These are phyloP conservation scores for Macroteleia sp. DNA, from an alignment of 2,888 invertebrate genomes.

Conservation along the genomic window DNA sequence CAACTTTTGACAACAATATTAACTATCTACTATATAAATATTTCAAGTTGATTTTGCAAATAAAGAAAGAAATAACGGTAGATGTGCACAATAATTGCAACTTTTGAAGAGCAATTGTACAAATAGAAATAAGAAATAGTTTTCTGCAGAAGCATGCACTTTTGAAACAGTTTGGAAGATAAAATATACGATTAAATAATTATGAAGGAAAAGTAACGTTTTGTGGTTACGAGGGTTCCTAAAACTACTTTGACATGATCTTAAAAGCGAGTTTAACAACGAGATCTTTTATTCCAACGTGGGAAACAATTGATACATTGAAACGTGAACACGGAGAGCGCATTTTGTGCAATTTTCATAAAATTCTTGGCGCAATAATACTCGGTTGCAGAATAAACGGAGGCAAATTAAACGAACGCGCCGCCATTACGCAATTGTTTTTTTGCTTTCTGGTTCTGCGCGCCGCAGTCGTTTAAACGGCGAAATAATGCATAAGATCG, in stretches of 20 bases:
- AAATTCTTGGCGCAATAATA: conserved; percentile 59
- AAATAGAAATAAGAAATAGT: too few relatives aligned
- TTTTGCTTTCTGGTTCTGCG: conserved; percentile 39
- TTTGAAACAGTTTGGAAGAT: too few relatives aligned
- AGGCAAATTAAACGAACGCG: conserved; percentile 54
- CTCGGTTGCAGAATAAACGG: conserved; percentile 51
- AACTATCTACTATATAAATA: too few relatives aligned
- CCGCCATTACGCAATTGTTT: conserved; percentile 57
- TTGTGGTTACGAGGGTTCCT: conserved; percentile 21
- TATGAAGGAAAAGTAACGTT: conserved; percentile 1
- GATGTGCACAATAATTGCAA: too few relatives aligned
- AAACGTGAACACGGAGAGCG: conserved; percentile 35
- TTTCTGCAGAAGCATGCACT: too few relatives aligned
- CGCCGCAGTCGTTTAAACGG: conserved; percentile 46
- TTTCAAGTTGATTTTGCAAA: too few relatives aligned
- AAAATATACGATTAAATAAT: conserved; percentile 8
- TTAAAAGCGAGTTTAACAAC: conserved; percentile 35
- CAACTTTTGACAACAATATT: too few relatives aligned
- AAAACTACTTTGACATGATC: conserved; percentile 31
- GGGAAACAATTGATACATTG: conserved; percentile 61
- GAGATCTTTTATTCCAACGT: conserved; percentile 37
- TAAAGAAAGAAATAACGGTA: too few relatives aligned
- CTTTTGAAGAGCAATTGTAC: too few relatives aligned
- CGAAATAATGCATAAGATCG: conserved; percentile 59
- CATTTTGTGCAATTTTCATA: conserved; percentile 58